Evolutionary conservation across 53 echinoderm and acorn worm species (phyloP).

Genomic region (Glandiceps talaboti): DNA sequence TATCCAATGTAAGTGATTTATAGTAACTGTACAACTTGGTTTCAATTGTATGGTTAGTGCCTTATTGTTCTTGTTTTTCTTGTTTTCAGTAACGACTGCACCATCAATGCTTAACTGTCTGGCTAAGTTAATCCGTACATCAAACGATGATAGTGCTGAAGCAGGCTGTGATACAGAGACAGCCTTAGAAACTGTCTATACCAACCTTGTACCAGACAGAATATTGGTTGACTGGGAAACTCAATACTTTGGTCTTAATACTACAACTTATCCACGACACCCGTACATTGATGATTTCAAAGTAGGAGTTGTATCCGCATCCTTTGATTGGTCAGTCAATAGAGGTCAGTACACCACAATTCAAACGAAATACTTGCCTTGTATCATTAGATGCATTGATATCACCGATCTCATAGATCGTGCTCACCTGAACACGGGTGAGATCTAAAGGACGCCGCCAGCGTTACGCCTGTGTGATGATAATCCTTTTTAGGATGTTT

Average conservation of each 20-base stretch:
- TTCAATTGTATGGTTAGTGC: too few species aligned
- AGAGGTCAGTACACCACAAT: too few species aligned
- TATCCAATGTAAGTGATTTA: too few species aligned
- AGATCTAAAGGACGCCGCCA: too few species aligned
- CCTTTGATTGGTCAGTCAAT: neutral
- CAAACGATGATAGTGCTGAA: neutral
- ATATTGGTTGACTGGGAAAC: neutral
- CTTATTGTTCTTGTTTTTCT: too few species aligned
- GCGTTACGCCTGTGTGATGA: too few species aligned
- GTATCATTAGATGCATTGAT: too few species aligned
- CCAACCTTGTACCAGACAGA: neutral
- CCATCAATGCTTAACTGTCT: neutral
- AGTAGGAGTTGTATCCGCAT: neutral
- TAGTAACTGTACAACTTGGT: too few species aligned
- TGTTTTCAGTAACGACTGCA: neutral
- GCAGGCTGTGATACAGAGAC: neutral
- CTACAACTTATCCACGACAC: neutral
- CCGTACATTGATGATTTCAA: neutral
- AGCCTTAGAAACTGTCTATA: neutral
- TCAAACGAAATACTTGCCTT: too few species aligned
- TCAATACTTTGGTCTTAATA: neutral
- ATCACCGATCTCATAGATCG: too few species aligned
- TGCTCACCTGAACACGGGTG: too few species aligned
- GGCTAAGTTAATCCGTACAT: neutral
- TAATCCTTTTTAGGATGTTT: too few species aligned